Evolutionary conservation across 2,888 invertebrate genomes (phyloP).

Genomic region (Cataglyphis rosenhaueri): DNA sequence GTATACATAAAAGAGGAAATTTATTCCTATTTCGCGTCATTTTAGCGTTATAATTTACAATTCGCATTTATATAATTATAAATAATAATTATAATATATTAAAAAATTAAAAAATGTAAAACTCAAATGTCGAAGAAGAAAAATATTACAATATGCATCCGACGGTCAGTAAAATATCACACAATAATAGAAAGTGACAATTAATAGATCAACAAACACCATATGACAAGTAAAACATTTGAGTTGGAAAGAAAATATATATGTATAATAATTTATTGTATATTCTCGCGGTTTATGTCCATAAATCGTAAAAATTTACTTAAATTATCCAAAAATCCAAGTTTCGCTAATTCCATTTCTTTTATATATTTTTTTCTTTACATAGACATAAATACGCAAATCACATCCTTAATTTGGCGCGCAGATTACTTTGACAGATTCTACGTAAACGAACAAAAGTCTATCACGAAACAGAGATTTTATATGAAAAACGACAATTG

Average conservation of each 20-base stretch:
- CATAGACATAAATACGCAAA: neutral
- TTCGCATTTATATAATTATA: neutral
- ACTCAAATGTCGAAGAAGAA: neutral
- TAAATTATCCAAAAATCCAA: neutral
- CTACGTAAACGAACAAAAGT: neutral
- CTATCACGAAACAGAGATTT: neutral
- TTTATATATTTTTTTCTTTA: neutral
- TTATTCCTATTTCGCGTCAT: neutral
- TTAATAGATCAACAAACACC: neutral
- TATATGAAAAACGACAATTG: neutral
- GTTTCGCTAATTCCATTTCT: neutral
- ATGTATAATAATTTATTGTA: neutral
- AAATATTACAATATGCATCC: neutral
- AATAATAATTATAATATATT: neutral
- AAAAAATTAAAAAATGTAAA: neutral
- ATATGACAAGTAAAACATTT: neutral
- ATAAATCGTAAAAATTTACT: neutral
- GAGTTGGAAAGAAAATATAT: neutral
- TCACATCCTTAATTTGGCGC: neutral
- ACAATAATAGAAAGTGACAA: neutral
- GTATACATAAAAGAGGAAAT: neutral
- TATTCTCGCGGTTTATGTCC: neutral
- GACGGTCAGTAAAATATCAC: neutral
- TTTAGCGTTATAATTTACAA: neutral
- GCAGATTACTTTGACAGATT: conserved; percentile 6